Conservation (phyloP, 2,888 invertebrate species). For the Graphium colonna region DNA sequence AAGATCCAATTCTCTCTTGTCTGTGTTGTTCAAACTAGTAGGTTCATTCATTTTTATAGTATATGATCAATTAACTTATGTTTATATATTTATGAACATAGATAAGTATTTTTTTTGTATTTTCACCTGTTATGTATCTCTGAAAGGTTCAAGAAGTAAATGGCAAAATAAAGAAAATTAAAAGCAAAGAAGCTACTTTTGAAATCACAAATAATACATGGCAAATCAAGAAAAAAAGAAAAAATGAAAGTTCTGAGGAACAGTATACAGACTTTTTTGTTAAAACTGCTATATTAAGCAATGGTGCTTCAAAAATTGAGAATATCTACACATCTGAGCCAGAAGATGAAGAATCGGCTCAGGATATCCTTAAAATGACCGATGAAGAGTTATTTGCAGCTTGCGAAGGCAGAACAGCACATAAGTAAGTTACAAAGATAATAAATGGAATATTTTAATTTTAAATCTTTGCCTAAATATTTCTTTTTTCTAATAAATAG, state of each 20-base stretch:
- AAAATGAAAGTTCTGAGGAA: conserved; percentile 35
- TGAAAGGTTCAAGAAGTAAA: conserved; percentile 55
- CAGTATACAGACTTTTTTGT: conserved; percentile 63
- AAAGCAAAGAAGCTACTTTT: conserved; percentile 54
- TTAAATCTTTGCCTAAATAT: too few relatives aligned
- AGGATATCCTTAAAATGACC: conserved; percentile 69
- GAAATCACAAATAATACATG: conserved; percentile 65
- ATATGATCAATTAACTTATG: too few relatives aligned
- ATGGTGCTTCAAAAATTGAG: conserved; percentile 49
- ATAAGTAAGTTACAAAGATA: conserved; percentile 82
- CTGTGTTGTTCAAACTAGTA: too few relatives aligned
- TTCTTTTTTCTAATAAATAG: too few relatives aligned
- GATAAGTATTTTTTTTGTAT: too few relatives aligned
- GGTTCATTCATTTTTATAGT: too few relatives aligned
- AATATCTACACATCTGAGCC: conserved; percentile 46
- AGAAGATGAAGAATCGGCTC: conserved; percentile 41
- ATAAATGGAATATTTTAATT: too few relatives aligned
- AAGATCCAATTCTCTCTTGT: too few relatives aligned
- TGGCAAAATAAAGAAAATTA: conserved; percentile 65
- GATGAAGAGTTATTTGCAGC: conserved; percentile 90
- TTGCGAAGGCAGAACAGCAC: conserved; percentile 90
- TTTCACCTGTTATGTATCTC: conserved; percentile 8
- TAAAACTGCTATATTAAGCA: conserved; percentile 54
- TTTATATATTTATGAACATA: too few relatives aligned
- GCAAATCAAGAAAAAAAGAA: conserved; percentile 52